A percentile compares a stretch with the other conserved stretches of the same genome.
These are phyloP conservation scores for Amphimallon solstitiale DNA, from an alignment of 2,888 invertebrate genomes.

Conservation along the genomic window DNA sequence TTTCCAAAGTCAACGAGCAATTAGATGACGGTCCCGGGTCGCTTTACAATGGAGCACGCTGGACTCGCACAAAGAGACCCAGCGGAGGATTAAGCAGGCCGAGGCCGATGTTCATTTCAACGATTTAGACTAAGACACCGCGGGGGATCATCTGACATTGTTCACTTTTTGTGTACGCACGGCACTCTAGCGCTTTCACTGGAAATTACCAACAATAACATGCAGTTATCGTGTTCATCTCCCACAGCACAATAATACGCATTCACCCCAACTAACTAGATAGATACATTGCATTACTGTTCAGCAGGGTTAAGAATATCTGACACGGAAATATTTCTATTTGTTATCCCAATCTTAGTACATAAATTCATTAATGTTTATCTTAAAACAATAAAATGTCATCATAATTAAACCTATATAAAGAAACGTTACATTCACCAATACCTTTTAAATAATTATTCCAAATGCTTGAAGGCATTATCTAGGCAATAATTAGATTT, in stretches of 20 bases:
- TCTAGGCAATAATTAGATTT: too few species aligned
- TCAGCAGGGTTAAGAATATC: conserved; percentile 28
- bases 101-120: conserved; percentile 40
- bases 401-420: too few species aligned
- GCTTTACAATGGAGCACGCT: conserved; percentile 32
- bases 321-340: conserved; percentile 23
- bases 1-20: conserved; percentile 40
- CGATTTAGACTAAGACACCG: conserved; percentile 39
- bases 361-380: too few species aligned
- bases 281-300: conserved; percentile 27
- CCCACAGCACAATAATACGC: conserved; percentile 34
- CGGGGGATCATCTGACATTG: conserved; percentile 45
- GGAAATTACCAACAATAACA: conserved; percentile 49
- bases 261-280: conserved; percentile 29
- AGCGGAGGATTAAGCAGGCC: conserved; percentile 39
- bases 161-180: conserved; percentile 45
- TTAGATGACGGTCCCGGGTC: conserved; percentile 34
- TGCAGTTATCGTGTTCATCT: conserved; percentile 40
- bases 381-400: too few species aligned
- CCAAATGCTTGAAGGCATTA: too few species aligned
- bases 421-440: too few species aligned
- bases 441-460: too few species aligned
- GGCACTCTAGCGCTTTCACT: conserved; percentile 41
- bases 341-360: conserved; percentile 2
- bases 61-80: conserved; percentile 37